phyloP scores from a whole-genome alignment of 2,888 invertebrate genomes.

The Antitype chi region DNA sequence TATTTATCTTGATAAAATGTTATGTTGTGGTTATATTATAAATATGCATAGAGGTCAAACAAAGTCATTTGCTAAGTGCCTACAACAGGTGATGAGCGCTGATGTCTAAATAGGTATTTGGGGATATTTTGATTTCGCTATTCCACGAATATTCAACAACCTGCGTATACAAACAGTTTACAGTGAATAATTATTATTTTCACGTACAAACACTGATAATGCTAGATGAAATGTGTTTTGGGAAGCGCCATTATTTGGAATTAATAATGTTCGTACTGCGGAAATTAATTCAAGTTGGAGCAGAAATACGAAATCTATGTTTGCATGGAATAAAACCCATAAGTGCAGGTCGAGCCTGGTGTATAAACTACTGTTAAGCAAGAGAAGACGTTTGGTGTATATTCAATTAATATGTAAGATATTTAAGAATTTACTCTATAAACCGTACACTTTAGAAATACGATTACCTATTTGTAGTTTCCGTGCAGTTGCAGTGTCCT shows the following conservation, averaged over 20 bases:
- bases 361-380: background rate
- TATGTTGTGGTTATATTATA: no score
- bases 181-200: background rate
- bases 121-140: background rate
- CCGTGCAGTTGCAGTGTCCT: no score
- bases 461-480: no score
- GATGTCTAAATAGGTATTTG: no score
- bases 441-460: no score
- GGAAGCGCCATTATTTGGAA: background rate
- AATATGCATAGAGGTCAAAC: no score
- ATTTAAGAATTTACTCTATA: no score
- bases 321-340: background rate
- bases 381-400: background rate
- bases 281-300: constrained; percentile 15
- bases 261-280: background rate
- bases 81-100: no score
- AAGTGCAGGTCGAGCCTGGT: background rate
- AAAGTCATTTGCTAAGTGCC: no score
- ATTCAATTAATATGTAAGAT: no score
- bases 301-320: background rate
- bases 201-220: constrained; percentile 3
- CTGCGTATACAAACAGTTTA: constrained; percentile 5
- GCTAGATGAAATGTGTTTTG: background rate
- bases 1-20: no score
- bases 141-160: constrained; percentile 14